These are phyloP conservation scores for Rambutsinella grinnellia DNA, from an alignment of 2,888 invertebrate species.

Conservation along the genomic window DNA sequence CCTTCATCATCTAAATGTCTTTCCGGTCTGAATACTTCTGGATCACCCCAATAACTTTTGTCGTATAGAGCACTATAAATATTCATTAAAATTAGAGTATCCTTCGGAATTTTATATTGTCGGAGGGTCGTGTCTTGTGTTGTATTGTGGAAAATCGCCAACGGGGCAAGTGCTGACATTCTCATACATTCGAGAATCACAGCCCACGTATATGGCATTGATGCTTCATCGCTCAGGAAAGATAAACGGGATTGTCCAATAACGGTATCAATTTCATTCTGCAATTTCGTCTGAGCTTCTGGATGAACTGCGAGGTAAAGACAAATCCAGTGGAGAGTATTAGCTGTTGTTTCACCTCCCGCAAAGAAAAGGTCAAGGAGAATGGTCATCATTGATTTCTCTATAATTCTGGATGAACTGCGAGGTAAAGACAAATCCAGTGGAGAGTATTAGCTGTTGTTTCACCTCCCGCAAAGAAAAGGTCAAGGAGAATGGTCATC, in stretches of 20 bases:
- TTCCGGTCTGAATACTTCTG: slow-evolving; percentile 57
- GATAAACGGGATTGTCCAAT: slow-evolving; percentile 80
- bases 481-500: slow-evolving; percentile 84
- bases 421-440: slow-evolving; percentile 82
- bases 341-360: slow-evolving; percentile 87
- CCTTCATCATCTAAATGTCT: slow-evolving; percentile 52
- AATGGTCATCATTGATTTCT: slow-evolving; percentile 82
- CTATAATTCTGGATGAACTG: no score
- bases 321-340: slow-evolving; percentile 83
- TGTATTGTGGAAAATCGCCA: slow-evolving; percentile 42
- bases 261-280: slow-evolving; percentile 82
- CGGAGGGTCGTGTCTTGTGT: slow-evolving; percentile 27
- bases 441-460: slow-evolving; percentile 85
- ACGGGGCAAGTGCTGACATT: slow-evolving; percentile 29
- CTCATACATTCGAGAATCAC: slow-evolving; percentile 45
- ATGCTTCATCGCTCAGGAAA: slow-evolving; percentile 74
- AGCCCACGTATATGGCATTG: slow-evolving; percentile 46
- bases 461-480: slow-evolving; percentile 90
- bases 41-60: slow-evolving; percentile 58
- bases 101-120: slow-evolving; percentile 50
- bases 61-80: slow-evolving; percentile 53
- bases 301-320: slow-evolving; percentile 81
- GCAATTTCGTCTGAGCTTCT: slow-evolving; percentile 80
- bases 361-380: slow-evolving; percentile 90
- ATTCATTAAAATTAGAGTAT: slow-evolving; percentile 57